phyloP scores from a whole-genome alignment of 2,888 invertebrate genomes.

The Rhagonycha fulva region DNA sequence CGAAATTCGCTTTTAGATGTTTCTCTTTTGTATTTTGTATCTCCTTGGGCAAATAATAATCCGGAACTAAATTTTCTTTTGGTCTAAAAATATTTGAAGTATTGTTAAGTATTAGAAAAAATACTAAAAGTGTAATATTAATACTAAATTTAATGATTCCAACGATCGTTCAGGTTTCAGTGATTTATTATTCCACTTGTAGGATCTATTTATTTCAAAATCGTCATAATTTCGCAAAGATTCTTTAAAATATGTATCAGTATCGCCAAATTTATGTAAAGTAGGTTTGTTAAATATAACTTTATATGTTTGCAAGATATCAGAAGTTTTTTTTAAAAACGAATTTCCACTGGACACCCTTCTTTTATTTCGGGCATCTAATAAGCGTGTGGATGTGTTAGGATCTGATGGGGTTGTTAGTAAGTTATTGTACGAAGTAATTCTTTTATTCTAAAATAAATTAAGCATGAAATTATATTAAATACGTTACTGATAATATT shows the following conservation, averaged over 20 bases:
- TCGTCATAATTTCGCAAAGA: slow-evolving; percentile 48
- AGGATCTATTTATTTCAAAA: slow-evolving; percentile 39
- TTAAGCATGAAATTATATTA: slow-evolving; percentile 22
- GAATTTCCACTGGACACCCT: slow-evolving; percentile 17
- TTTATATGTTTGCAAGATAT: slow-evolving; percentile 36
- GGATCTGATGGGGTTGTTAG: slow-evolving; percentile 20
- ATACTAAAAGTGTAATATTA: not conserved
- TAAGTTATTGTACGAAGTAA: slow-evolving; percentile 19
- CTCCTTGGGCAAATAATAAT: slow-evolving; percentile 4
- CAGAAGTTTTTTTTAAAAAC: slow-evolving; percentile 36
- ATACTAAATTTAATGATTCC: slow-evolving; percentile 8
- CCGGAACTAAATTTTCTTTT: not conserved
- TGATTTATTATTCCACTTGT: slow-evolving; percentile 4
- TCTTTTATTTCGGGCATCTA: slow-evolving; percentile 4
- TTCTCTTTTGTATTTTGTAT: not conserved
- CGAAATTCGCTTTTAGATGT: not conserved
- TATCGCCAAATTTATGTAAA: slow-evolving; percentile 43
- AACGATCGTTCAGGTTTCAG: not conserved
- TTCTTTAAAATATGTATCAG: slow-evolving; percentile 47
- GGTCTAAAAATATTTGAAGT: not conserved
- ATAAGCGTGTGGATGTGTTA: slow-evolving; percentile 14
- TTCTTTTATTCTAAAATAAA: slow-evolving; percentile 32
- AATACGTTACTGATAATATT: slow-evolving; percentile 25
- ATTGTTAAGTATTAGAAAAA: not conserved
- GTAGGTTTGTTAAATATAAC: slow-evolving; percentile 32